Evolutionary conservation across 2,888 invertebrate species (phyloP), one percentile per base, ranked within the genome.

Genomic region (Scaptomyza reducta): DNA sequence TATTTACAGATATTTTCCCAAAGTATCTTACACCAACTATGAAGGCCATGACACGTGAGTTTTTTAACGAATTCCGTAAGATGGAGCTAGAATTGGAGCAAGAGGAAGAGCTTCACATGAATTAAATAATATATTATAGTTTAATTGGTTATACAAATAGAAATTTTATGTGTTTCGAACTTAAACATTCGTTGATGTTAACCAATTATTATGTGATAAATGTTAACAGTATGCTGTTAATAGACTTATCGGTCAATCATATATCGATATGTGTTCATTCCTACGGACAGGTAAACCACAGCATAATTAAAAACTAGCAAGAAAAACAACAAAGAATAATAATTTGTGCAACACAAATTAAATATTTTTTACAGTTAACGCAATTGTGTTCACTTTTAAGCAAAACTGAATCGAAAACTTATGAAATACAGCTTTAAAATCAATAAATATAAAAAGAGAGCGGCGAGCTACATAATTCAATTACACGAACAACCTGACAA

Each of bases 11-110:
- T 10, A 91, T 92, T 70, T 89, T 94, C 44, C 92, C 94, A 2
- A 92, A 92, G 50, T 91, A 90, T 40, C 89, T 92, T 25, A 93
- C 92, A 55, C 90, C 90, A 11, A 84, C 91, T 16, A 93, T 94
- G 74, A 91, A 91, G 44, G 89, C 90, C 0, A 92, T 93, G 11
- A 77, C 83, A 6, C 75, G 80, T 1, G 61, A 74, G 0, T 89
- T 89, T 42, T 90, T 89, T 49, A 33, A 29, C 0, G 62, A 70
- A n/a, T 86, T 83, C 22, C 50, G 49, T 0, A 68, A 63, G 27
- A 7, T 66, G 49, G 88, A 83, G 38, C n/a, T 41, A 1, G 71
- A 74, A 16, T 22, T 87, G 46, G 64, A 79, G 13, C n/a, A 47
- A 9, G 67, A 86, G 29, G 80, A 82, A 44, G n/a, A 40, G 0